Base-by-base conservation (phyloP, 2,113 vertebrate genomes). In the Plecotus auritus region DNA sequence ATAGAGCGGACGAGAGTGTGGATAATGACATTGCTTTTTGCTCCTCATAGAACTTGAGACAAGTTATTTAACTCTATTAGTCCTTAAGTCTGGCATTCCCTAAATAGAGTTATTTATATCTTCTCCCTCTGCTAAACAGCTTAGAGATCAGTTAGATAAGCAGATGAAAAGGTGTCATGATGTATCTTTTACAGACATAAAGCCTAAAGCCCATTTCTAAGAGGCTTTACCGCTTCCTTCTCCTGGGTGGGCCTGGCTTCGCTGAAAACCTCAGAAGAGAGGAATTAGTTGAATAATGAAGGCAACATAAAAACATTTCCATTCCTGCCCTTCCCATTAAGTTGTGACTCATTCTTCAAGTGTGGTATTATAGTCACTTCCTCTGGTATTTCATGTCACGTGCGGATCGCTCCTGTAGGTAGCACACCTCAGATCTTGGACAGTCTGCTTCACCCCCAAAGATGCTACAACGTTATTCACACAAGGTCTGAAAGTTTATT, bases 311-410 rank as follows among this genome's bases (percentile, higher is more conserved):
- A 74, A 85, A 32, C 22, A 59, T n/a, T 23, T 90, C 40, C 7
- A 64, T 61, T 26, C 70, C 85, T 59, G 73, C 72, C 37, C 51
- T 54, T 93, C 84, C 49, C 54, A 73, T 67, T 47, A 59, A 73
- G 9, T 26, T 90, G 26, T 86, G 91, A 96, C 42, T 96, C 91
- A 88, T 81, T 77, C 72, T 73, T 32, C 51, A 84, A 76, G 49
- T 67, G 51, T 45, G 45, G 56, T 37, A 23, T 18, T n/a, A 26
- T 7, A 67, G 82, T 73, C 64, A 77, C 66, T 86, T 81, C 70
- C 78, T 88, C 82, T 78, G 22, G 30, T 61, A 64, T 47, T 83
- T 51, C 81, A 35, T 54, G 20, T 92, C 54, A 91, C 30, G 2
- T 37, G 66, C 11, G 72, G 22, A 67, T 56, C 49, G 2, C 42